A percentile compares a stretch with the other conserved stretches of the same genome.
Evolutionary conservation across 2,888 invertebrate species (phyloP).

Genomic region (Seira sanloemensis): DNA sequence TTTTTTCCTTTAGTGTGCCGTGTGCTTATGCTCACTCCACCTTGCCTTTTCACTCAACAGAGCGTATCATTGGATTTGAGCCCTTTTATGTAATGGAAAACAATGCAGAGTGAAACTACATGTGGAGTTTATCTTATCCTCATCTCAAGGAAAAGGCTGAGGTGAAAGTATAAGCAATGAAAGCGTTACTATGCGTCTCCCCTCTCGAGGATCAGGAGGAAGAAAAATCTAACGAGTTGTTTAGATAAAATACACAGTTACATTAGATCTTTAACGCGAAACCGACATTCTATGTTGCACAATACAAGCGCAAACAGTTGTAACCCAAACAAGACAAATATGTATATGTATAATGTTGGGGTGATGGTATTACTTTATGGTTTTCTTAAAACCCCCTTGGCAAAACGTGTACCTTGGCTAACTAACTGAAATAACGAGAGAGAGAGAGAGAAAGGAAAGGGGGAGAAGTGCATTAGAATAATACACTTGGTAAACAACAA

Average conservation of each 20-base stretch:
- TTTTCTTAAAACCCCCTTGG: background rate
- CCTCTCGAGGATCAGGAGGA: background rate
- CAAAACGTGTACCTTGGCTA: slow-evolving; percentile 27
- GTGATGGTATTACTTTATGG: too few relatives aligned
- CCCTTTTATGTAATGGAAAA: background rate
- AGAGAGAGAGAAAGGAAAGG: background rate
- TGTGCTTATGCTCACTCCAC: background rate
- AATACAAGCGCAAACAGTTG: too few relatives aligned
- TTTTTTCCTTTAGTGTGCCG: background rate
- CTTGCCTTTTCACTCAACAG: slow-evolving; percentile 22
- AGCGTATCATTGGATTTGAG: slow-evolving; percentile 39
- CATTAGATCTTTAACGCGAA: too few relatives aligned
- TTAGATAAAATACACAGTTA: background rate
- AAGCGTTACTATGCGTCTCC: background rate
- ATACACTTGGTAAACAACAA: slow-evolving; percentile 8
- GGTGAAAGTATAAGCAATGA: background rate
- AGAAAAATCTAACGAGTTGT: background rate
- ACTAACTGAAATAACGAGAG: slow-evolving; percentile 59
- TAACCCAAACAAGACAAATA: too few relatives aligned
- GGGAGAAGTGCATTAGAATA: slow-evolving; percentile 34
- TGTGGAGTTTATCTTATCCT: background rate
- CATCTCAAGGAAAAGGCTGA: background rate
- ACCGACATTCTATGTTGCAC: too few relatives aligned
- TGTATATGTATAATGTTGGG: too few relatives aligned
- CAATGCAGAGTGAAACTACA: background rate